These are phyloP conservation scores for Dermolepida albohirtum DNA, from an alignment of 2,888 invertebrate species.

Conservation along the genomic window DNA sequence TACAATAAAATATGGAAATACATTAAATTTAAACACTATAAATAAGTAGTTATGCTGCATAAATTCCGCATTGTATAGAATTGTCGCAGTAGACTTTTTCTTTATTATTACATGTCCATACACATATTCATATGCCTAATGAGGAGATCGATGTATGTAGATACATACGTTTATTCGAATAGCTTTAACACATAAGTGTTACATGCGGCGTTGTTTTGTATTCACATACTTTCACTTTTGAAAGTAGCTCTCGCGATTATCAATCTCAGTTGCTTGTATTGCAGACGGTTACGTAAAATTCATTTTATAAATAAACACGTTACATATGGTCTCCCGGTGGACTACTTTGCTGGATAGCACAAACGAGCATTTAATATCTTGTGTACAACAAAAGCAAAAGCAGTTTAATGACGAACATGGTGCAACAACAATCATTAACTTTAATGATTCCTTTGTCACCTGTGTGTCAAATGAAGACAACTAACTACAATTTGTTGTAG, in stretches of 20 bases:
- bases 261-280: constrained; percentile 27
- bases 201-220: constrained; percentile 15
- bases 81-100: no score
- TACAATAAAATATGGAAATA: no score
- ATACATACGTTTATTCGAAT: constrained; percentile 3
- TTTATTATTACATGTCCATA: no score
- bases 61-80: no score
- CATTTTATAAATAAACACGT: constrained; percentile 23
- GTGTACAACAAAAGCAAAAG: neutral
- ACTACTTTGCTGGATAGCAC: constrained; percentile 25
- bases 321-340: constrained; percentile 39
- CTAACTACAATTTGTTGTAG: neutral
- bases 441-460: constrained; percentile 7
- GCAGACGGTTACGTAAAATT: constrained; percentile 28
- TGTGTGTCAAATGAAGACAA: neutral
- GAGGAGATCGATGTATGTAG: neutral
- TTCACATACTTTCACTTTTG: constrained; percentile 37
- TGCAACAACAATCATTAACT: constrained; percentile 4
- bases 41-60: no score
- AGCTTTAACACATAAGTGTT: constrained; percentile 9
- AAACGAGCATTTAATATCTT: constrained; percentile 6
- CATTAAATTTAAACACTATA: no score
- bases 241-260: constrained; percentile 31
- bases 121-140: no score
- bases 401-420: neutral